Evolutionary conservation across 2,797 vertebrate genomes (phyloP).

Genomic region (Rousettus madagascariensis): DNA sequence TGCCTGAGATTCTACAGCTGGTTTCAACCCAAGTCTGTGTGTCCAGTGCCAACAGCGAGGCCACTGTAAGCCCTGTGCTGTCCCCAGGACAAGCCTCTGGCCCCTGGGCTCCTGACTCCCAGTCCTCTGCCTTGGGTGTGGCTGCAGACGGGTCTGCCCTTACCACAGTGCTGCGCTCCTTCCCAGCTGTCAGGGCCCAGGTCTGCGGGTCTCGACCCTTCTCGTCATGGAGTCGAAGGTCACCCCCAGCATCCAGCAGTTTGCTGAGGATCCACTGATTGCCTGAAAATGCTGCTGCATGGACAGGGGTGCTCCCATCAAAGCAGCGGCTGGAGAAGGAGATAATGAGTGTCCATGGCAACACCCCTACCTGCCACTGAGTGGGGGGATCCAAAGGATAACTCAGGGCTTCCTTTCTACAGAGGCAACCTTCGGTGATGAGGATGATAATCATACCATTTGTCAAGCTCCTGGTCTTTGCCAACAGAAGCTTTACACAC

Average conservation of each 20-base stretch:
- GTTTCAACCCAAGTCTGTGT: neutral
- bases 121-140: neutral
- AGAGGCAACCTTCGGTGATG: neutral
- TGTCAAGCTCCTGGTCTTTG: neutral
- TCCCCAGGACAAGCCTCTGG: neutral
- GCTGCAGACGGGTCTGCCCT: neutral
- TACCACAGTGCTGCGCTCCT: conserved; percentile 85
- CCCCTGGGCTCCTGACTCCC: neutral
- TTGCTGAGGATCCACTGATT: conserved; percentile 87
- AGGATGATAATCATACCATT: neutral
- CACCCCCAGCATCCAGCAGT: conserved; percentile 90
- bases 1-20: neutral
- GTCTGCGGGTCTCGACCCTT: conserved; percentile 83
- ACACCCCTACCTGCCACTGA: neutral
- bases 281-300: conserved; percentile 91
- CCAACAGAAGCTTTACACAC: neutral
- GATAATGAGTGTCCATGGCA: neutral
- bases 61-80: neutral
- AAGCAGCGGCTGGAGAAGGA: conserved; percentile 86
- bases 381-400: neutral
- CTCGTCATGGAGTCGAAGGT: conserved; percentile 88
- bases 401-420: neutral
- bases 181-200: conserved; percentile 87
- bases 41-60: neutral
- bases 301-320: conserved; percentile 90